Evolutionary conservation across 2,113 vertebrate genomes (phyloP), one percentile per base, ranked within the genome.

Genomic region (Cyprinodon brontotheroides): DNA sequence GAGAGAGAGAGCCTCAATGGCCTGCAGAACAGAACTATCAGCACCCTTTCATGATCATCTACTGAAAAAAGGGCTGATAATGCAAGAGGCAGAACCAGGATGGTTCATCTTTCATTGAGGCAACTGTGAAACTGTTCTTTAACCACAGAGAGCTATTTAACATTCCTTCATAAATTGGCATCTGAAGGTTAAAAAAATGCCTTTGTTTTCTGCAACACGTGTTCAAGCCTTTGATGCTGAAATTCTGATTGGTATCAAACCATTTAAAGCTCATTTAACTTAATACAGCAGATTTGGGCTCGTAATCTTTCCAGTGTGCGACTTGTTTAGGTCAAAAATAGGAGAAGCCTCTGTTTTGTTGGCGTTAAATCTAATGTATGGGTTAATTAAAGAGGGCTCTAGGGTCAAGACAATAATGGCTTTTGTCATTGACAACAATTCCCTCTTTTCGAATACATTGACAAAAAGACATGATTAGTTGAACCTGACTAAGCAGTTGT

Each of bases 401-500:
- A 87, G 94, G 95, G 95, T 95, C 96, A 95, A 13, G 69, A 93
- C 92, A 94, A 92, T 94, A 93, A 95, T 95, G 94, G 89, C 86
- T 94, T 91, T 89, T 93, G 94, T 92, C 93, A 93, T 84, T 90
- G 92, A 91, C 83, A 90, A 94, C 92, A 90, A 95, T 94, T 93
- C 87, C 87, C 91, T 93, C 85, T 91, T 93, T 94, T 93, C 93
- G 93, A 91, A 94, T 92, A 88, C 93, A 96, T 92, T 78, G 94
- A 95, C 93, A 91, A 94, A 94, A 93, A 91, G 87, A 94, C 92
- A 94, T 95, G 95, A 95, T 96, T 94, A 94, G 95, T 95, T 93
- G 94, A 93, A 93, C 93, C 94, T 96, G 95, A 94, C 89, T 92
- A 94, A 94, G 93, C 93, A 94, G 88, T 93, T 90, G 92, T 87